Conservation (phyloP, 2,888 invertebrate species). For the Octonoba sinensis region DNA sequence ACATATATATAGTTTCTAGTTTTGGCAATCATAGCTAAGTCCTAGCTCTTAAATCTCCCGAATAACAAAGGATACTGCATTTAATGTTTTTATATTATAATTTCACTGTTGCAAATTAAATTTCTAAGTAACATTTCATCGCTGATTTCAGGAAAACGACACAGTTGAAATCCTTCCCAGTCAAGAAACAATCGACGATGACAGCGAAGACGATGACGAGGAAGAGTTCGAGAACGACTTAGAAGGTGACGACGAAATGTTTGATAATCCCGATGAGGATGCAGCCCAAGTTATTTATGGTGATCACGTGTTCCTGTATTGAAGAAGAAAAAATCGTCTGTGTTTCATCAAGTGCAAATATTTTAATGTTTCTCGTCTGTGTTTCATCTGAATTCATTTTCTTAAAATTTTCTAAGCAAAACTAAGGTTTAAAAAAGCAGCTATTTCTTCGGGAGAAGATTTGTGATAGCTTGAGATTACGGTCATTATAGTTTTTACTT, state of each 20-base stretch:
- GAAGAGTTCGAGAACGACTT: conserved; percentile 11
- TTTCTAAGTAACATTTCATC: no score
- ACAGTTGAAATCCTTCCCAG: conserved; percentile 13
- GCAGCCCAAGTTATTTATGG: conserved; percentile 50
- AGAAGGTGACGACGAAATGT: conserved; percentile 26
- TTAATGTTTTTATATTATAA: no score
- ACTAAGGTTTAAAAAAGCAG: not conserved
- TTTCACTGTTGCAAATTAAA: no score
- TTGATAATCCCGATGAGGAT: conserved; percentile 48
- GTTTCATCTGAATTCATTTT: not conserved
- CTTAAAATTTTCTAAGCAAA: not conserved
- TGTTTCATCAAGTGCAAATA: conserved; percentile 10
- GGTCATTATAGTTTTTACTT: no score
- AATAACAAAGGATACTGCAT: no score
- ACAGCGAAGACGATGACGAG: conserved; percentile 28
- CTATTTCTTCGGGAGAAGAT: no score
- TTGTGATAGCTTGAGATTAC: no score
- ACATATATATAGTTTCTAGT: no score
- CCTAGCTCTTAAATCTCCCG: no score
- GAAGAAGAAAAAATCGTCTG: conserved; percentile 1
- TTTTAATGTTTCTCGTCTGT: not conserved
- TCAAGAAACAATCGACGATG: not conserved
- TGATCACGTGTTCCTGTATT: conserved; percentile 56
- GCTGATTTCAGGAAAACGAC: conserved; percentile 4
- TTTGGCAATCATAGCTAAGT: no score